These are phyloP conservation scores for Ivindomyrus marchei DNA, from an alignment of 2,113 vertebrate genomes.

Conservation along the genomic window DNA sequence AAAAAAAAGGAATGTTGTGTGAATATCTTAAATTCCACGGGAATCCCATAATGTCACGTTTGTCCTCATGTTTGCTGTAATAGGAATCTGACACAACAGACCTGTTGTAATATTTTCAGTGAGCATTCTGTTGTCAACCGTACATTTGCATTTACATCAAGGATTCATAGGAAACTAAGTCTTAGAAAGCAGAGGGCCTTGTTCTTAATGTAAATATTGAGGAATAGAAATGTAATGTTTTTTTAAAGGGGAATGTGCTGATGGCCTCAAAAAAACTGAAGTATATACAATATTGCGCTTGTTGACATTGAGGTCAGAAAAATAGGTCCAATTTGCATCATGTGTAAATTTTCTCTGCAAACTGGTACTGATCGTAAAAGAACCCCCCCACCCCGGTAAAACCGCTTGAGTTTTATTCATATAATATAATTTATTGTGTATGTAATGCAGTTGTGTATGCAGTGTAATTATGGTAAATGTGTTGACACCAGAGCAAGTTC, in stretches of 20 bases:
- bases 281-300: background rate
- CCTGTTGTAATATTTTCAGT: background rate
- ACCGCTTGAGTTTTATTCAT: background rate
- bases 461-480: background rate
- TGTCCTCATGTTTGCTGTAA: background rate
- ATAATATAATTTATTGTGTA: constrained; percentile 1
- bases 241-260: background rate
- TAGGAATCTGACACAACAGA: background rate
- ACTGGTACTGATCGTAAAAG: background rate
- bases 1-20: background rate
- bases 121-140: background rate
- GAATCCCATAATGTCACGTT: background rate
- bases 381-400: background rate
- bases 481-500: background rate
- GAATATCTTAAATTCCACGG: background rate
- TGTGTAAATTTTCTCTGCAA: background rate
- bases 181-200: background rate
- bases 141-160: background rate
- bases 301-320: background rate
- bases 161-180: background rate
- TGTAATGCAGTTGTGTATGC: background rate
- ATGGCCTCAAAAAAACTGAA: background rate
- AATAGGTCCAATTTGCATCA: background rate
- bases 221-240: background rate
- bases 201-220: background rate